Evolutionary conservation across 35 echinoderm and acorn worm genomes (phyloP), one percentile per base, ranked within the genome.

Genomic region (Acanthaster planci): DNA sequence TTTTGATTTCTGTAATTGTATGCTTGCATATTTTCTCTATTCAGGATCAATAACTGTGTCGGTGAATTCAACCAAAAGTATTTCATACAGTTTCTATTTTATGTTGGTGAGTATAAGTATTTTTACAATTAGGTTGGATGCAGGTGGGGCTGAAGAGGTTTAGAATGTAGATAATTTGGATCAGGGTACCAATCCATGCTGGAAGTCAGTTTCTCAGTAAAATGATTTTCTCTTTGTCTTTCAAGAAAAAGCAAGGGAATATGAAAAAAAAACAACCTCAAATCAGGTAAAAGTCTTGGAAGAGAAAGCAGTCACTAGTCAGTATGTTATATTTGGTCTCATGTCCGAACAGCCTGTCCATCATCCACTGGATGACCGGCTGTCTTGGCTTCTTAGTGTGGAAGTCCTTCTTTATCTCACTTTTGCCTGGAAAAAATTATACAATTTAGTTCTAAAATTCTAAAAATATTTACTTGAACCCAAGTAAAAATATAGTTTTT

Each of bases 21-120:
- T n/a, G n/a, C n/a, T 42, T 40, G 21, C 17, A 50, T 78, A 76
- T 89, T 35, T 85, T 76, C 84, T 34, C 19, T 51, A 78, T 77
- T 12, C 81, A 97, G 95, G 95, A 97, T 97, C 55, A 97, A 97
- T 78, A 97, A 97, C 84, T 97, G 95, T 83, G 95, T 97, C 21
- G 95, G 95, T 18, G 95, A 97, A 93, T 97, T 97, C 72, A 97
- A 97, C 72, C 95, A 97, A 79, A 97, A 90, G 72, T 97, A 93
- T 81, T 97, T 97, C 76, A 87, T 97, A 58, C 95, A 97, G 78
- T 97, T 97, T 77, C 79, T 97, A 19, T 97, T 97, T 91, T 97
- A 97, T 89, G 95, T 97, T 82, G 95, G 95, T 97, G 81, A 93
- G 95, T 93, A 38, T 16, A 75, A 23, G 1, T 50, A 17, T 82